Percentiles rank a stretch among this genome's conserved stretches.
These are phyloP conservation scores for Danio rerio DNA, from an alignment of 2,113 vertebrate species.

Conservation along the genomic window GRCz12tu NC_133189.1:47670001-47670500, in stretches of 20 bases:
- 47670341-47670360: not conserved
- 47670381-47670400: too few relatives aligned
- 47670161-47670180: slow-evolving; percentile 46
- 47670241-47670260: slow-evolving; percentile 28
- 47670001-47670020: not conserved
- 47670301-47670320: slow-evolving; percentile 41
- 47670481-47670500: too few relatives aligned
- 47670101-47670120: slow-evolving; percentile 44
- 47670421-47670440: too few relatives aligned
- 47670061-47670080: slow-evolving; percentile 12
- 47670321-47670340: slow-evolving; percentile 33
- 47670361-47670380: not conserved
- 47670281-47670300: slow-evolving; percentile 52
- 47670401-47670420: too few relatives aligned
- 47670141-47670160: slow-evolving; percentile 49
- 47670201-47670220: slow-evolving; percentile 3
- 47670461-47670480: too few relatives aligned
- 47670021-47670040: not conserved
- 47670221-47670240: slow-evolving; percentile 24
- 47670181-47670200: slow-evolving; percentile 45
- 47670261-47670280: slow-evolving; percentile 51
- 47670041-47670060: not conserved
- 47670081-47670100: slow-evolving; percentile 16
- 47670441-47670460: too few relatives aligned
- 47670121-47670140: slow-evolving; percentile 40